phyloP scores from a whole-genome alignment of 2,888 invertebrate species.

The Brenthis ino region DNA sequence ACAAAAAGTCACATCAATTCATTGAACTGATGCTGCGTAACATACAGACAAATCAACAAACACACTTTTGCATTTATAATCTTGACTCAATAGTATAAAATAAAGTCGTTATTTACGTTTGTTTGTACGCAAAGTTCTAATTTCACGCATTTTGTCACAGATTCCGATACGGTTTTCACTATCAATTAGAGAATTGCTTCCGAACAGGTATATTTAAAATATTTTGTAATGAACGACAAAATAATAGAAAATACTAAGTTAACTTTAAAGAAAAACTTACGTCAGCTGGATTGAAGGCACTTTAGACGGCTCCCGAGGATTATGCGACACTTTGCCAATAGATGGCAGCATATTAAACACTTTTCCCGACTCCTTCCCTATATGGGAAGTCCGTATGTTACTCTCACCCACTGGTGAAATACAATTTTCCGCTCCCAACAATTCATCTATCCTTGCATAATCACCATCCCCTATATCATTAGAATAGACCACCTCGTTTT shows the following conservation, averaged over 20 bases:
- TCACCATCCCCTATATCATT: conserved; percentile 73
- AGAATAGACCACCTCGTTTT: conserved; percentile 72
- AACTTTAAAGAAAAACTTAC: conserved; percentile 53
- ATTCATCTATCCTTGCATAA: conserved; percentile 74
- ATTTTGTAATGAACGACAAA: too few species aligned
- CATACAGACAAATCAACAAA: too few species aligned
- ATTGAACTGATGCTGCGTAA: too few species aligned
- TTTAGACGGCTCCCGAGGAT: conserved; percentile 63
- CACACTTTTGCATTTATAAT: too few species aligned
- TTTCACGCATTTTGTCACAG: too few species aligned
- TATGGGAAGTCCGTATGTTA: conserved; percentile 72
- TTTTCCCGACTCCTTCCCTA: conserved; percentile 62
- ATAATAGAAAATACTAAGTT: background rate
- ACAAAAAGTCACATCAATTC: too few species aligned
- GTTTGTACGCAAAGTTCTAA: too few species aligned
- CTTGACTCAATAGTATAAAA: too few species aligned
- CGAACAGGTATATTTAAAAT: too few species aligned
- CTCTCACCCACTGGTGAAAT: conserved; percentile 71
- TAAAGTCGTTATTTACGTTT: too few species aligned
- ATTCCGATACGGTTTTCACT: background rate
- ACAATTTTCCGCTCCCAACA: conserved; percentile 72
- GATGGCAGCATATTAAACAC: conserved; percentile 71
- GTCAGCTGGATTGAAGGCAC: conserved; percentile 64
- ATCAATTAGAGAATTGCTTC: too few species aligned
- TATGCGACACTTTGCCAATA: conserved; percentile 69